Evolutionary conservation across 2,797 vertebrate species (phyloP), one percentile per base, ranked within the genome.

Genomic region (Manis crassicaudata): DNA sequence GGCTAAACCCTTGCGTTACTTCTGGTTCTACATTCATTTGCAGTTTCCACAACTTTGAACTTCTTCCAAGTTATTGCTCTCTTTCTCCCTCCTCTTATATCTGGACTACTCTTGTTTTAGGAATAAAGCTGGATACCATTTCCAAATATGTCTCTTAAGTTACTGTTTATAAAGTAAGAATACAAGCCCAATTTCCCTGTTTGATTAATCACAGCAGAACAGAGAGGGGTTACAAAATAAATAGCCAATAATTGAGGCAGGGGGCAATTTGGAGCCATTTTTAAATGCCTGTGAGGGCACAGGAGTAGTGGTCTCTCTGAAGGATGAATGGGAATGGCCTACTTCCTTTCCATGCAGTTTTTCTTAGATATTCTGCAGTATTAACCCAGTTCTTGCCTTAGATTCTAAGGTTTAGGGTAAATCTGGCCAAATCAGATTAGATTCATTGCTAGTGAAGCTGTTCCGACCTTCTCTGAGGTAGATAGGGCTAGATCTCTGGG

Each of bases 111-210:
- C 54, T 52, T 21, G 46, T 83, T 81, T 86, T 75, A 83, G 81
- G 29, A 92, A 70, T 58, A 95, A 90, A 88, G 62, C 50, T 82
- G 92, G 43, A 37, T 7, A 81, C 25, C 1, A 6, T 43, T 96
- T 90, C 73, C 79, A 96, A 92, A 85, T 73, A 56, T 95, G 85
- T 86, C 77, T 77, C 67, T 35, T 75, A 90, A 62, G 89, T n/a
- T 65, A 60, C 67, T 95, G 72, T 90, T 90, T 88, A 81, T 81
- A 86, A 94, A 73, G 29, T 32, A 75, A 81, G 37, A 46, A 43
- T 25, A 35, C 73, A 94, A 37, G 83, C 80, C 54, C 52, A 75
- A 4, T 73, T 67, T 82, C 29, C 54, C 54, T 81, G 27, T 85
- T 84, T 90, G 68, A 68, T 89, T 89, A 68, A 37, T 90, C n/a